phyloP scores from a whole-genome alignment of 2,113 vertebrate genomes.

The Stegastes partitus region DNA sequence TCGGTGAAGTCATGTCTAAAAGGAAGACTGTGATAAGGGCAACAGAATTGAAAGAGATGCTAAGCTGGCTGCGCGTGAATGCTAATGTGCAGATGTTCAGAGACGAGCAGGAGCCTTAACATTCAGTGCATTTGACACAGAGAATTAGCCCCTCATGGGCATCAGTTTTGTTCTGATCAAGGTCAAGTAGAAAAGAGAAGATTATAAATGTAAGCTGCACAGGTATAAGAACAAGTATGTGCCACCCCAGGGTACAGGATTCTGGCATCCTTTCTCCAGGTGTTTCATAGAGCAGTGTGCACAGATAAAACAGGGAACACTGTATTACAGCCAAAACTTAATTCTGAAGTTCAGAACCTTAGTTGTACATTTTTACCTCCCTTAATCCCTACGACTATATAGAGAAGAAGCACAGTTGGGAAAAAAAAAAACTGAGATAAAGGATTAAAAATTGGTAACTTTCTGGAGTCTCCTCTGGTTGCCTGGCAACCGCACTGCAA shows the following conservation, averaged over 20 bases:
- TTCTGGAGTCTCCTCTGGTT: background rate
- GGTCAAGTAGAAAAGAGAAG: slow-evolving; percentile 53
- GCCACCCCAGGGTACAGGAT: background rate
- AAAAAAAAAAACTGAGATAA: background rate
- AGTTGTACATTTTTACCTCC: background rate
- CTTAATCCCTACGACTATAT: background rate
- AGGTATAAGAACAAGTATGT: slow-evolving; percentile 14
- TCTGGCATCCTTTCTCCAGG: slow-evolving; percentile 1
- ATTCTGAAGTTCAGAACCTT: background rate
- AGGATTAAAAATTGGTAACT: slow-evolving; percentile 3
- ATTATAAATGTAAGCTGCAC: slow-evolving; percentile 32
- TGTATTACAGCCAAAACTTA: background rate
- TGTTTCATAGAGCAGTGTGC: background rate
- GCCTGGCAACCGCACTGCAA: background rate
- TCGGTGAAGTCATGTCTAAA: slow-evolving; percentile 11
- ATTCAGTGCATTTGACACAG: slow-evolving; percentile 28
- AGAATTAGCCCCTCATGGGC: slow-evolving; percentile 32
- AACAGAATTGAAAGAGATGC: slow-evolving; percentile 43
- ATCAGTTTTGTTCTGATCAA: slow-evolving; percentile 56
- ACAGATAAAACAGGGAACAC: background rate
- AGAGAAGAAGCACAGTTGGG: background rate
- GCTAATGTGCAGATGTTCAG: slow-evolving; percentile 63
- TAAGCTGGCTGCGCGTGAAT: slow-evolving; percentile 49
- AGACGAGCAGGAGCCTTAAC: slow-evolving; percentile 36
- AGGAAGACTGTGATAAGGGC: slow-evolving; percentile 46